Base-by-base conservation (phyloP, 2,113 vertebrate species). In the Datnioides undecimradiatus region DNA sequence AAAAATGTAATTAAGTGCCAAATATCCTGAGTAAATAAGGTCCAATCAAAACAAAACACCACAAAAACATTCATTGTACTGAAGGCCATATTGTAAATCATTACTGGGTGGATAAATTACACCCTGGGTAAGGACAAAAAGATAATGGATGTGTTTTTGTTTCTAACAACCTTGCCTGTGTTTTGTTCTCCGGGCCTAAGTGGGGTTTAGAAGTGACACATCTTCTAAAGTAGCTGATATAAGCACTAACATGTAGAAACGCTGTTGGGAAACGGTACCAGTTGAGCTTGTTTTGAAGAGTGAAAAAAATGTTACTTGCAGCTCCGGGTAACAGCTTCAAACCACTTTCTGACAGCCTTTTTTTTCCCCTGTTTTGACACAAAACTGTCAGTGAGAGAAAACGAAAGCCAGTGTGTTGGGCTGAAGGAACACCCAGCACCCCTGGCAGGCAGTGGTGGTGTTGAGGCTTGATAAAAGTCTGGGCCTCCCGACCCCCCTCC, bases 391-490 rank as follows among this genome's bases (percentile, higher is more conserved):
- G 64, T 7, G 8, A 70, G 57, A 45, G 38, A 57, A 40, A 65
- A 40, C 6, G 8, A 34, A 38, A 13, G 49, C 9, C 29, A 55
- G 43, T 16, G 66, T 80, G 43, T 63, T 8, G 17, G 45, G 57
- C 21, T 0, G 11, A 64, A 84, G 83, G 63, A 87, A 91, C 91
- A 84, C 85, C 49, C 85, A 55, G 70, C 83, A 74, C 34, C 82
- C 74, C 69, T 69, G 79, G 78, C 86, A 88, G 89, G 91, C n/a
- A n/a, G n/a, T 93, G 91, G 84, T 86, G 77, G 58, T 91, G 91
- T 72, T 88, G 82, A 21, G 75, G 75, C 67, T 87, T 91, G 94
- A 95, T 94, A 94, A 95, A 86, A 80, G 79, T 84, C 57, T 52
- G 78, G 77, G 84, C 85, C 93, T 76, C 88, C 78, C 71, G 21